Evolutionary conservation across 2,113 vertebrate species (phyloP), one percentile per base, ranked within the genome.

Genomic region (Labeo catla): DNA sequence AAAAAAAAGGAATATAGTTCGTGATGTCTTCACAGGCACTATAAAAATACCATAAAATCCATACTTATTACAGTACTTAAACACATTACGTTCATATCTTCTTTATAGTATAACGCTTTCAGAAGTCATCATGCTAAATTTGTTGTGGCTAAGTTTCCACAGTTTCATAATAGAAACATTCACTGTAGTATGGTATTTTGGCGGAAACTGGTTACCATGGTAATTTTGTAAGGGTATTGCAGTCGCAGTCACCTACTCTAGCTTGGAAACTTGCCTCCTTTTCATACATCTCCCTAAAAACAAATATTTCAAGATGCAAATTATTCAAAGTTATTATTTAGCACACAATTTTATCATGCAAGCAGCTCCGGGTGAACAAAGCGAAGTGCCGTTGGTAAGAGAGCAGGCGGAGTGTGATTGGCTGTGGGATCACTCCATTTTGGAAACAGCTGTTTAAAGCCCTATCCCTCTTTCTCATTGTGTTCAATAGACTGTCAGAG

Each of bases 401-500:
- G 87, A 87, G 63, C 87, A 76, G 86, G 5, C 12, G 19, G 15
- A 47, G 86, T 85, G 76, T 92, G 92, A 95, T 95, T 95, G 94
- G 94, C 90, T 92, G 91, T 9, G 10, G 86, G 90, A 73, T 88
- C 93, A 93, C 95, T 95, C 94, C 95, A 95, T 95, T 95, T 95
- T 95, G 94, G 94, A 94, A 95, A 94, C 95, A 95, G 94, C 94
- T 95, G 95, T 94, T 94, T 89, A 86, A 91, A 93, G 91, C 90
- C 88, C 81, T 89, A 89, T 87, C 92, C 86, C 76, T 74, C 89
- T 86, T 85, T 65, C 89, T 85, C 84, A 90, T 90, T 91, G 92
- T 90, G 91, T 89, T 85, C 87, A 79, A 73, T 9, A 89, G 86
- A 86, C 89, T 88, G 78, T 87, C 89, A 1, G 86, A 90, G 81